phyloP scores from a whole-genome alignment of 1,140 invertebrate genomes.

The Drosophila suzukii region DNA sequence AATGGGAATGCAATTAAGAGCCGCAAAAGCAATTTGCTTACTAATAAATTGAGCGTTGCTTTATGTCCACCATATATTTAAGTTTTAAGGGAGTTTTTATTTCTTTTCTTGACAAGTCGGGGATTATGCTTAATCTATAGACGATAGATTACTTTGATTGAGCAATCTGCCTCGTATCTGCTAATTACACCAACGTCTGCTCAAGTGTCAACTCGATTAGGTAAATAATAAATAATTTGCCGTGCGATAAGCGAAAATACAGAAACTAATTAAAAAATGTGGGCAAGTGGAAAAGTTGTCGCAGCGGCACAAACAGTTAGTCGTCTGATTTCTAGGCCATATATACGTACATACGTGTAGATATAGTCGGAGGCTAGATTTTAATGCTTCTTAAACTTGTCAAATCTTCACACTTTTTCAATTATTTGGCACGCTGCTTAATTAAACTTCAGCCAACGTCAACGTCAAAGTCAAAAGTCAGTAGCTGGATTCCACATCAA shows the following conservation, averaged over 20 bases:
- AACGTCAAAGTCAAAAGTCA: conserved; percentile 77
- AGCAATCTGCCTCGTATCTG: conserved; percentile 43
- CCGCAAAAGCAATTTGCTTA: conserved; percentile 21
- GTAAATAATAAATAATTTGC: conserved; percentile 61
- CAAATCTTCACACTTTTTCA: conserved; percentile 83
- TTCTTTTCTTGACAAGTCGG: neutral
- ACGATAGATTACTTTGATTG: conserved; percentile 32
- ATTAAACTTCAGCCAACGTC: conserved; percentile 82
- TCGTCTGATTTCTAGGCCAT: conserved; percentile 67
- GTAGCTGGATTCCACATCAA: conserved; percentile 55
- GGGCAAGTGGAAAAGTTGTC: conserved; percentile 39
- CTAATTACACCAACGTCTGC: conserved; percentile 49
- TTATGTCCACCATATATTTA: neutral
- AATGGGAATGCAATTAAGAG: conserved; percentile 44
- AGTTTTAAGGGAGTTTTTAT: neutral
- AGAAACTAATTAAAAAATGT: conserved; percentile 47
- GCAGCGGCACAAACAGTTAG: conserved; percentile 38
- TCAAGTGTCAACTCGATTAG: conserved; percentile 75
- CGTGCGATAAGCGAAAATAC: conserved; percentile 31
- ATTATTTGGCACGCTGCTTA: conserved; percentile 82
- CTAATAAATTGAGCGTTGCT: conserved; percentile 7
- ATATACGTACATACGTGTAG: neutral
- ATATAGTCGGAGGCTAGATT: conserved; percentile 22
- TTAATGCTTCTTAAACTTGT: conserved; percentile 83
- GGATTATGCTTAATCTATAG: conserved; percentile 17